phyloP scores from a whole-genome alignment of 2,888 invertebrate species.

The Panorpa germanica region DNA sequence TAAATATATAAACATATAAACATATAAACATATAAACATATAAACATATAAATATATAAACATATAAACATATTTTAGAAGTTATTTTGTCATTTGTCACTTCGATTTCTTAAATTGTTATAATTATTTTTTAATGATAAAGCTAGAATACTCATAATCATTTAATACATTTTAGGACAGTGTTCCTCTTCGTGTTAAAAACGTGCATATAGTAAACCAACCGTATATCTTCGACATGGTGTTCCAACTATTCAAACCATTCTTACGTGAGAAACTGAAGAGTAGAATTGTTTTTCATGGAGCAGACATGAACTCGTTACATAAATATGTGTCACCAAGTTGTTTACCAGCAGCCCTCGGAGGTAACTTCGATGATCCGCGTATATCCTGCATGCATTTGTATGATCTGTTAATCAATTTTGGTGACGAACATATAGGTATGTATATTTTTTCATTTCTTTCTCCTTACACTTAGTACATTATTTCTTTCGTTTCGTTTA shows the following conservation, averaged over 20 bases:
- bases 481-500: too few relatives aligned
- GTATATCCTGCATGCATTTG: too few relatives aligned
- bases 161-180: slow-evolving; percentile 43
- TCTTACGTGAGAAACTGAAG: slow-evolving; percentile 69
- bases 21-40: too few relatives aligned
- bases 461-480: too few relatives aligned
- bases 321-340: slow-evolving; percentile 52
- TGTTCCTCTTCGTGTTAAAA: slow-evolving; percentile 70
- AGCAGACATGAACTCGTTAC: slow-evolving; percentile 49
- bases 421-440: too few relatives aligned
- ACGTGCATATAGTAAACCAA: slow-evolving; percentile 76
- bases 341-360: slow-evolving; percentile 53
- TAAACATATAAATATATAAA: too few relatives aligned
- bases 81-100: too few relatives aligned
- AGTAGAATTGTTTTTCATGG: slow-evolving; percentile 67
- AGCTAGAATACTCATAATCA: slow-evolving; percentile 1
- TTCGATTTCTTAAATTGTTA: not conserved
- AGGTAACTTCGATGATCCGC: slow-evolving; percentile 47
- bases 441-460: too few relatives aligned
- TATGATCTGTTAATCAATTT: too few relatives aligned
- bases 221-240: slow-evolving; percentile 80
- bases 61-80: too few relatives aligned
- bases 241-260: slow-evolving; percentile 76
- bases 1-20: too few relatives aligned
- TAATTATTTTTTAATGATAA: slow-evolving; percentile 5